phyloP scores from a whole-genome alignment of 2,888 invertebrate species.

The Colostygia pectinataria region DNA sequence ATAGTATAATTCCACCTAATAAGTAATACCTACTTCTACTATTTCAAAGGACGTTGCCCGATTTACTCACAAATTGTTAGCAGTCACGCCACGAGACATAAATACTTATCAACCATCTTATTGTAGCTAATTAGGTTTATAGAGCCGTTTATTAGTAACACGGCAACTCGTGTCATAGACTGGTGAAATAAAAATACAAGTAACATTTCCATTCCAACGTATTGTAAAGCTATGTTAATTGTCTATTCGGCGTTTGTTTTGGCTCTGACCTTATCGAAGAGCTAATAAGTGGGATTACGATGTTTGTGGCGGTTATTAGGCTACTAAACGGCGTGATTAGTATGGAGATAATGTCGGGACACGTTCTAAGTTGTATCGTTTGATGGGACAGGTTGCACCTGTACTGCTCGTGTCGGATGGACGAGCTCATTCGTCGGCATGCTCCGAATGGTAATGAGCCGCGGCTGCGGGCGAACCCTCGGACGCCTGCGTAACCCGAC shows the following conservation, averaged over 20 bases:
- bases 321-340: slow-evolving; percentile 63
- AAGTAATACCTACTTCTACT: slow-evolving; percentile 13
- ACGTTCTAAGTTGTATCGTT: slow-evolving; percentile 48
- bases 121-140: slow-evolving; percentile 64
- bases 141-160: slow-evolving; percentile 63
- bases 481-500: slow-evolving; percentile 65
- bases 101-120: slow-evolving; percentile 70
- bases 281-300: slow-evolving; percentile 39
- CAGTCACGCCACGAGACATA: slow-evolving; percentile 68
- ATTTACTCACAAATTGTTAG: slow-evolving; percentile 57
- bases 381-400: slow-evolving; percentile 69
- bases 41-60: slow-evolving; percentile 41
- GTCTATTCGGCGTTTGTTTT: slow-evolving; percentile 31
- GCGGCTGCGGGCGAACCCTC: slow-evolving; percentile 33
- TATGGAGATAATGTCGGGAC: slow-evolving; percentile 66
- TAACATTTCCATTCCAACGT: slow-evolving; percentile 12
- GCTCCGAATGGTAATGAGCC: slow-evolving; percentile 71
- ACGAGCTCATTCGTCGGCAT: slow-evolving; percentile 70
- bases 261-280: slow-evolving; percentile 36
- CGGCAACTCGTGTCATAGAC: slow-evolving; percentile 44
- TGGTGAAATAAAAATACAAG: slow-evolving; percentile 43
- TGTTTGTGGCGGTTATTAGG: slow-evolving; percentile 52
- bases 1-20: slow-evolving; percentile 24
- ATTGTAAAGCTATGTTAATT: slow-evolving; percentile 28
- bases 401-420: slow-evolving; percentile 43